Evolutionary conservation across 2,113 vertebrate species (phyloP).

Genomic region (Garra rufa): DNA sequence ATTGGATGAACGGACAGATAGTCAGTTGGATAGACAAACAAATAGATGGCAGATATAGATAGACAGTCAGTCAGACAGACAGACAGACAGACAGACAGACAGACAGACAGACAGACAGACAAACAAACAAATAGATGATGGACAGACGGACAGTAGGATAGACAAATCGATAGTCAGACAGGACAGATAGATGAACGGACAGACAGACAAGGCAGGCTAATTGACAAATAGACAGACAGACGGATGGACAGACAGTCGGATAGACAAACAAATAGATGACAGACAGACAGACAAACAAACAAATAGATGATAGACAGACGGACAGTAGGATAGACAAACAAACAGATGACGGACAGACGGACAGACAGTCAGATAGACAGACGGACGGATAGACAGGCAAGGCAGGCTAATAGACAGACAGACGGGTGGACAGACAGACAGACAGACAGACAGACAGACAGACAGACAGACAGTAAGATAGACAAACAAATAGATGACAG

Average conservation of each 20-base stretch:
- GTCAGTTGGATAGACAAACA: too few relatives aligned
- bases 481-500: background rate
- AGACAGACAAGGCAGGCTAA: too few relatives aligned
- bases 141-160: background rate
- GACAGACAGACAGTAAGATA: too few relatives aligned
- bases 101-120: background rate
- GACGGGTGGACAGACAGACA: background rate
- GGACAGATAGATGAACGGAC: background rate
- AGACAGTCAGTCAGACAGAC: background rate
- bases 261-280: background rate
- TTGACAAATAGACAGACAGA: background rate
- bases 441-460: too few relatives aligned
- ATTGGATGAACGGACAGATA: background rate
- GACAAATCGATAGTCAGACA: background rate
- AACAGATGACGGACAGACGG: background rate
- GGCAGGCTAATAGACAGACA: background rate
- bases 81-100: background rate
- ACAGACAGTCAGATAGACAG: background rate
- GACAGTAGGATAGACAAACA: background rate
- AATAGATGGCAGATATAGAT: background rate
- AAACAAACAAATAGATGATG: background rate
- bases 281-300: background rate
- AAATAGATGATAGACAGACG: background rate
- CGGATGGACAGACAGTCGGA: rapidly evolving
- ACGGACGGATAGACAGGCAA: background rate